Base-by-base conservation (phyloP, 2,888 invertebrate genomes). In the Hirtodrosophila confusa region DNA sequence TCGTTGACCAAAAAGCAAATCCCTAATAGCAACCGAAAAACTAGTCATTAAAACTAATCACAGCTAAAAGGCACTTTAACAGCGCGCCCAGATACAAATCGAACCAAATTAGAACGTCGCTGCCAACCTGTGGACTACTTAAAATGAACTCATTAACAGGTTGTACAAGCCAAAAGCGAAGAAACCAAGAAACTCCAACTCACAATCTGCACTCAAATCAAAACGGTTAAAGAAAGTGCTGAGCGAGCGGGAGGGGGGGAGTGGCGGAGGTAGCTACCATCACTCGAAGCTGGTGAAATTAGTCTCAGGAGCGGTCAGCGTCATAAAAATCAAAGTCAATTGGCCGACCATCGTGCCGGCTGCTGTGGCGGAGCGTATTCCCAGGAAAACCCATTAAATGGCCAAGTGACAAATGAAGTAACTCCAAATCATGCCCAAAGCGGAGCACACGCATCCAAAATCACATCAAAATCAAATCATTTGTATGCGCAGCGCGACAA, bases 401-500 rank as follows among this genome's bases (percentile, higher is more conserved):
- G 69, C 73, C 67, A 78, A 88, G 88, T 88, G 86, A 88, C 82
- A 85, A 85, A 88, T 86, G 87, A 80, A 88, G 86, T 77, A 82
- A 86, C 86, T 80, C 31, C 31, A 31, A 31, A 31, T 83, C 77
- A 86, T 72, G 84, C 51, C 45, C 69, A 64, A 85, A 82, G 69
- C 88, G 63, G 83, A 78, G 88, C 72, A 85, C 78, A 70, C 60
- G 83, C 80, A 83, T 73, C 80, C 65, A 71, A 80, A 76, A 80
- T 73, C 78, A 69, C 66, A 83, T 64, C 65, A 72, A 88, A 84
- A 84, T 88, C 80, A 89, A 90, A 88, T 90, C 83, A 89, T 89
- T 89, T 89, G 90, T 89, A 89, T 89, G 90, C 89, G 83, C 84
- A 80, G 69, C 88, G 86, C 89, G 76, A 74, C 78, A 73, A 75